Evolutionary conservation across 2,888 invertebrate genomes (phyloP).

Genomic region (Linnaemya vulpina): DNA sequence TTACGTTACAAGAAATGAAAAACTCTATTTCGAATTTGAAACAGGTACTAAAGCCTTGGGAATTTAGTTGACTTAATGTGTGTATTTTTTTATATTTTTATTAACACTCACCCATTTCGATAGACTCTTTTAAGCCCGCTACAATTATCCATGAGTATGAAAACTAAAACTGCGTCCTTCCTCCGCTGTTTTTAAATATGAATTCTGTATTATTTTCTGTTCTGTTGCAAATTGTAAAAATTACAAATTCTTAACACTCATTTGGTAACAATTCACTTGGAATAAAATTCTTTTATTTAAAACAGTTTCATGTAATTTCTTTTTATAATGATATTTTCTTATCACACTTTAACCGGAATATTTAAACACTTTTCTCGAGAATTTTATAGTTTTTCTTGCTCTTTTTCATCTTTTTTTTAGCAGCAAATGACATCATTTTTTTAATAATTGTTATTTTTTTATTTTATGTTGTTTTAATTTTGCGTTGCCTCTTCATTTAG

Average conservation of each 20-base stretch:
- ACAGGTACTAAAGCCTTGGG: no score
- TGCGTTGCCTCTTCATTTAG: background rate
- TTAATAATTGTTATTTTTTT: slow-evolving; percentile 1
- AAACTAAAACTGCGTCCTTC: background rate
- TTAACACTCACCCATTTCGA: slow-evolving; percentile 39
- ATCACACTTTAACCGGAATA: slow-evolving; percentile 9
- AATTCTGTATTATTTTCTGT: background rate
- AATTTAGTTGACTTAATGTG: no score
- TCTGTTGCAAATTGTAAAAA: background rate
- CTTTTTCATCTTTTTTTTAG: background rate
- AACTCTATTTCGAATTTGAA: no score
- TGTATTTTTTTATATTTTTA: background rate
- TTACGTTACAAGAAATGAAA: no score
- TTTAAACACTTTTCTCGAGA: slow-evolving; percentile 29
- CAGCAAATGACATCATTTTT: background rate
- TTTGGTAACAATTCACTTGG: slow-evolving; percentile 31
- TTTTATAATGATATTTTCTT: slow-evolving; percentile 19
- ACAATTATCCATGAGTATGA: slow-evolving; percentile 41
- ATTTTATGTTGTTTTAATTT: background rate
- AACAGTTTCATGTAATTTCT: slow-evolving; percentile 10
- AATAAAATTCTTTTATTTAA: background rate
- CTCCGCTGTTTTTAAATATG: background rate
- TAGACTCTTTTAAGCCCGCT: background rate
- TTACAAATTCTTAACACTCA: slow-evolving; percentile 12
- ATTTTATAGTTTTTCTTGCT: background rate